These are phyloP conservation scores for Drosophila chauvacae DNA, from an alignment of 1,140 invertebrate species.

Conservation along the genomic window DNA sequence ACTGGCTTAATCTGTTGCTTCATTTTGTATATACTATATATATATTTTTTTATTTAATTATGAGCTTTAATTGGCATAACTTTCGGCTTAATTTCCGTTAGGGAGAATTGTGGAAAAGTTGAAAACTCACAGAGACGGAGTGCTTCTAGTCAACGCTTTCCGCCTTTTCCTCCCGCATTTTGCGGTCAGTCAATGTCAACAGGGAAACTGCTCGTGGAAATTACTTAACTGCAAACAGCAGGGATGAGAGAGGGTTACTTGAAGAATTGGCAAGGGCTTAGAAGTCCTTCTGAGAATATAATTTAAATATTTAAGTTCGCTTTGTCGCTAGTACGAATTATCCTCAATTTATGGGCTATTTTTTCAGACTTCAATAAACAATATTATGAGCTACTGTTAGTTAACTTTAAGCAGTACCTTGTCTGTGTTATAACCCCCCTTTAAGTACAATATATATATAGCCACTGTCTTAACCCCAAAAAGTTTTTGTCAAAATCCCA, in stretches of 20 bases:
- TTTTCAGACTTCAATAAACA: not conserved
- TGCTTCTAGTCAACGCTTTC: slow-evolving; percentile 9
- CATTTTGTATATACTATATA: not conserved
- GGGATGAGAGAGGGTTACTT: slow-evolving; percentile 16
- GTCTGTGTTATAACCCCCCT: not conserved
- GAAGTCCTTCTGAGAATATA: not conserved
- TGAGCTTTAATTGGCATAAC: not conserved
- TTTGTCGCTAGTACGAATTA: not conserved
- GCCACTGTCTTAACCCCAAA: not conserved
- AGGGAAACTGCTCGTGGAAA: slow-evolving; percentile 35
- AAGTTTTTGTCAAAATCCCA: not conserved
- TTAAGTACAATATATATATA: slow-evolving; percentile 4
- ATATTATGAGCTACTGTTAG: too few relatives aligned
- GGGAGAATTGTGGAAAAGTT: not conserved
- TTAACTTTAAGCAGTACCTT: not conserved
- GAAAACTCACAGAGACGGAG: not conserved
- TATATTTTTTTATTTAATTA: not conserved
- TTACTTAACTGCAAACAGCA: slow-evolving; percentile 46
- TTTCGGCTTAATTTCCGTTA: not conserved
- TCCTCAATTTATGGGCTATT: not conserved
- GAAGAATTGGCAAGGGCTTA: not conserved
- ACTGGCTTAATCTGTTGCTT: not conserved
- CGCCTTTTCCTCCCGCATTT: not conserved
- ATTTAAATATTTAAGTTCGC: too few relatives aligned
- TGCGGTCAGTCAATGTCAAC: slow-evolving; percentile 46